Evolutionary conservation across 1,140 invertebrate species (phyloP).

Genomic region (Spodoptera frugiperda): DNA sequence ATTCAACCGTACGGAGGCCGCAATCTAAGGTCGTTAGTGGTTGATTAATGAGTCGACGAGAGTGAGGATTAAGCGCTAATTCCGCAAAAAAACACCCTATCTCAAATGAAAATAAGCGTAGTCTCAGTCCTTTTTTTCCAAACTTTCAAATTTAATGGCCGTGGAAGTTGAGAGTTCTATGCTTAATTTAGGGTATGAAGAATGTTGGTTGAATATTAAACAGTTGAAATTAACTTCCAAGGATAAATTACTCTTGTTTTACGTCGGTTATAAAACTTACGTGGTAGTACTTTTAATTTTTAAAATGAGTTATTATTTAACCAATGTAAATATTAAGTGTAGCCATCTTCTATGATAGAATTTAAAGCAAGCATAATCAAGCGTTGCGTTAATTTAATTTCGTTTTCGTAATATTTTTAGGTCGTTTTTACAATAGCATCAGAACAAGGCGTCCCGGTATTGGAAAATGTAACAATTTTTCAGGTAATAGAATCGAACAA

Average conservation of each 20-base stretch:
- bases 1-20: conserved; percentile 56
- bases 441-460: no score
- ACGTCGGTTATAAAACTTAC: conserved; percentile 33
- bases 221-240: conserved; percentile 49
- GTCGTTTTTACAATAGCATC: no score
- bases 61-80: conserved; percentile 64
- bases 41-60: conserved; percentile 67
- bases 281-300: conserved; percentile 39
- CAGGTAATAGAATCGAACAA: not conserved
- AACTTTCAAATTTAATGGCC: conserved; percentile 57
- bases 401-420: not conserved
- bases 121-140: conserved; percentile 32
- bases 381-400: no score
- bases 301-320: conserved; percentile 16
- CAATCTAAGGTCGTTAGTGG: conserved; percentile 65
- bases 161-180: conserved; percentile 50
- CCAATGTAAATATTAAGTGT: not conserved
- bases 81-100: conserved; percentile 61
- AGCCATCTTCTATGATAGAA: not conserved
- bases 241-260: conserved; percentile 39
- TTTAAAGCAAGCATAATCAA: not conserved
- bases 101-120: conserved; percentile 54
- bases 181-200: conserved; percentile 48
- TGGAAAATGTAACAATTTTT: no score
- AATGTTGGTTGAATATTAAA: conserved; percentile 55